phyloP scores from a whole-genome alignment of 2,797 vertebrate genomes.

The Phrynocephalus vlangalii region DNA sequence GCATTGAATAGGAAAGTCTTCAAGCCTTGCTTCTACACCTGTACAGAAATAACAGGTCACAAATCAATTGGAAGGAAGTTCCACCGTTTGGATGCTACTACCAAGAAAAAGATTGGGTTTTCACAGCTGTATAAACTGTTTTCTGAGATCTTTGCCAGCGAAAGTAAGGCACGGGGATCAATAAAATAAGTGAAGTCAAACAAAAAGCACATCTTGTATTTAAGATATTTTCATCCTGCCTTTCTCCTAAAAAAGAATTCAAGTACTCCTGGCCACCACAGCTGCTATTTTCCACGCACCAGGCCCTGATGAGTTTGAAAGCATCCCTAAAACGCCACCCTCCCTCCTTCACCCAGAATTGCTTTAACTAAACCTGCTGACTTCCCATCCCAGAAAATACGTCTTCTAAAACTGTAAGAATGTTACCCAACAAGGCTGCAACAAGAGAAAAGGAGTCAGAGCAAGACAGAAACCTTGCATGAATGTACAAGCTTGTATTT shows the following conservation, averaged over 20 bases:
- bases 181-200: no score
- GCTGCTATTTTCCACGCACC: background rate
- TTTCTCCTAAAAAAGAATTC: no score
- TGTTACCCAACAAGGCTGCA: background rate
- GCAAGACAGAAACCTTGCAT: no score
- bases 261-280: no score
- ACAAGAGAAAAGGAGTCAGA: no score
- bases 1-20: background rate
- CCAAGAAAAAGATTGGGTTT: background rate
- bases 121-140: background rate
- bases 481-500: background rate
- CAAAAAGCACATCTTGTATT: no score
- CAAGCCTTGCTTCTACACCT: background rate
- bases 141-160: no score
- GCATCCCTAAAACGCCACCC: background rate
- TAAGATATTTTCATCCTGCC: no score
- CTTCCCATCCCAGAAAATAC: background rate
- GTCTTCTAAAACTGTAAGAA: background rate
- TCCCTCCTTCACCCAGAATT: background rate
- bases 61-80: background rate
- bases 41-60: background rate
- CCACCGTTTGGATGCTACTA: no score
- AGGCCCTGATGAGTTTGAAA: no score
- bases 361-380: background rate
- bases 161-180: no score